Conservation (phyloP, 1,140 invertebrate genomes). For the Antheraea pernyi region DNA sequence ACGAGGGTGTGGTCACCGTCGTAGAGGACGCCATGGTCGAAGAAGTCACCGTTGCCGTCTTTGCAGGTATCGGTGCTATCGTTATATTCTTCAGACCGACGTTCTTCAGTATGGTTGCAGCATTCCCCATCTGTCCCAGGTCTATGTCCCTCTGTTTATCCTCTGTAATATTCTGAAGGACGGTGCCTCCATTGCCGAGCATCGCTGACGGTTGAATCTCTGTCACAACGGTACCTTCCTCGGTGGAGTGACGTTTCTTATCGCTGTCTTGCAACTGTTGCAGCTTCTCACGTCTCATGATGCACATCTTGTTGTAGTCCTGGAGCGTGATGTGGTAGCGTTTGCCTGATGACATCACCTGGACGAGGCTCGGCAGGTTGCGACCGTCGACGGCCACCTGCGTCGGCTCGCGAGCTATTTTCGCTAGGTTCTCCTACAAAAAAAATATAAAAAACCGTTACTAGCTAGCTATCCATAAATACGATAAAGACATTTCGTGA, state of each 20-base stretch:
- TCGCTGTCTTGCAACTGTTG: constrained; percentile 79
- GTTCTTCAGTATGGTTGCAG: constrained; percentile 70
- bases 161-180: constrained; percentile 47
- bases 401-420: constrained; percentile 71
- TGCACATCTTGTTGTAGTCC: constrained; percentile 86
- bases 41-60: constrained; percentile 60
- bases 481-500: too few relatives aligned
- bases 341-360: constrained; percentile 83
- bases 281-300: constrained; percentile 82
- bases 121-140: constrained; percentile 46
- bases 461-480: too few relatives aligned
- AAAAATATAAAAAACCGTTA: constrained; percentile 12
- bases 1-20: constrained; percentile 26
- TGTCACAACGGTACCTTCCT: constrained; percentile 52
- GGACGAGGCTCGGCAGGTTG: constrained; percentile 78
- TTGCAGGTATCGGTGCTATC: constrained; percentile 63
- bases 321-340: constrained; percentile 84
- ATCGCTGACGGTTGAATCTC: constrained; percentile 54
- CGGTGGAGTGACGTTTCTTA: constrained; percentile 38
- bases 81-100: constrained; percentile 76
- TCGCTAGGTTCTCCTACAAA: constrained; percentile 65
- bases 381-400: constrained; percentile 80
- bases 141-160: constrained; percentile 42
- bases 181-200: constrained; percentile 54
- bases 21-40: constrained; percentile 10